A percentile compares a stretch with the other conserved stretches of the same genome.
Evolutionary conservation across 2,113 vertebrate genomes (phyloP).

Genomic region (Halichoerus grypus): DNA sequence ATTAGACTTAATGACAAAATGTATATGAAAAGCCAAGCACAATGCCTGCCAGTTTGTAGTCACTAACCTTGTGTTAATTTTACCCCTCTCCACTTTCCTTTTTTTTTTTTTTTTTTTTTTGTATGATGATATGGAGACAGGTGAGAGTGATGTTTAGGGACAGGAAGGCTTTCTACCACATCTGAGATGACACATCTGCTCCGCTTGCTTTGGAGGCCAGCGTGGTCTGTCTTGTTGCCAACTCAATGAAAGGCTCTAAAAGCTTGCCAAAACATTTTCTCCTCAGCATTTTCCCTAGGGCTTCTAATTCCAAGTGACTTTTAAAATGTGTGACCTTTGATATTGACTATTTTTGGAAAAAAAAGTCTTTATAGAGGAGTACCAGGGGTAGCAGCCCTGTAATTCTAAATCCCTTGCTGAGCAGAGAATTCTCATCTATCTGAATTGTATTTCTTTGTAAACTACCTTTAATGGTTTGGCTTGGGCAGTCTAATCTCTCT

Average conservation of each 20-base stretch:
- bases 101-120: background rate
- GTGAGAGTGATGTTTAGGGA: background rate
- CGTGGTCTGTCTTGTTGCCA: slow-evolving; percentile 60
- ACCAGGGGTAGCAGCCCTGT: slow-evolving; percentile 53
- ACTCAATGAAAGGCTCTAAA: slow-evolving; percentile 53
- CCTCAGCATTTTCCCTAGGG: slow-evolving; percentile 60
- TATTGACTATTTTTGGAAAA: slow-evolving; percentile 76
- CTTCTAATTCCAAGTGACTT: slow-evolving; percentile 78
- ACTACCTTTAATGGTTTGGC: slow-evolving; percentile 74
- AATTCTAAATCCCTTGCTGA: slow-evolving; percentile 67
- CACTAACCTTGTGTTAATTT: background rate
- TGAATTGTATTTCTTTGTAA: slow-evolving; percentile 80
- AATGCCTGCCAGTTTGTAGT: background rate
- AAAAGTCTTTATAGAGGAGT: slow-evolving; percentile 64
- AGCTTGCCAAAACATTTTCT: slow-evolving; percentile 75
- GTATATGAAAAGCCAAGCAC: background rate
- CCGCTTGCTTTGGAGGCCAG: slow-evolving; percentile 33
- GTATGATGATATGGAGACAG: background rate
- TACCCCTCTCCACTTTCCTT: background rate
- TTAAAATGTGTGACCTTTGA: slow-evolving; percentile 81
- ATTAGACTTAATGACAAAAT: background rate
- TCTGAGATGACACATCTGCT: slow-evolving; percentile 63
- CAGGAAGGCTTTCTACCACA: background rate
- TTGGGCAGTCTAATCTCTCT: slow-evolving; percentile 71
- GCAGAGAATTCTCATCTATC: slow-evolving; percentile 75